Percentiles rank a stretch among this genome's conserved stretches.
Evolutionary conservation across 2,113 vertebrate genomes (phyloP).

Genomic region (Acanthochromis polyacanthus): DNA sequence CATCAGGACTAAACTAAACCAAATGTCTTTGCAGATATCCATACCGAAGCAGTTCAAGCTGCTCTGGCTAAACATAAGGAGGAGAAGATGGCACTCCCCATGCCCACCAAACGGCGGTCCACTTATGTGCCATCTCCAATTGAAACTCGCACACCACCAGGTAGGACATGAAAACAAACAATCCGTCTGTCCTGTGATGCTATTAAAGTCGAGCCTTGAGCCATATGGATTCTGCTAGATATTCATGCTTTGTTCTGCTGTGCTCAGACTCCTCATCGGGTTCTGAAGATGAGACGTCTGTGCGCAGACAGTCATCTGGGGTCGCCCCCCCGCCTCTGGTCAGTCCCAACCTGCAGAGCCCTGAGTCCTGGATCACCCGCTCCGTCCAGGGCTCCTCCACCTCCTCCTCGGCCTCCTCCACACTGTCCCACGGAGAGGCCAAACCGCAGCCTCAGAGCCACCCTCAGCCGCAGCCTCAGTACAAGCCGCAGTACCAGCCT

Average conservation of each 20-base stretch:
- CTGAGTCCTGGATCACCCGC: conserved; percentile 96
- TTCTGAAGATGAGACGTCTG: conserved; percentile 94
- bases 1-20: not conserved
- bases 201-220: not conserved
- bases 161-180: conserved; percentile 73
- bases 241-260: conserved; percentile 14
- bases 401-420: conserved; percentile 98
- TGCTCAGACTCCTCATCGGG: conserved; percentile 95
- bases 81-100: conserved; percentile 98
- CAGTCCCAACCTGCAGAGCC: conserved; percentile 92
- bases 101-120: conserved; percentile 96
- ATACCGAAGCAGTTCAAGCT: conserved; percentile 95
- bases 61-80: conserved; percentile 98
- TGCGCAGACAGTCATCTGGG: conserved; percentile 89
- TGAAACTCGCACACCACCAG: conserved; percentile 94
- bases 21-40: conserved; percentile 85
- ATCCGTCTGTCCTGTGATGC: not conserved
- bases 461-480: conserved; percentile 69
- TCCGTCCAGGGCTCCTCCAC: conserved; percentile 98
- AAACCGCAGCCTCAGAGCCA: conserved; percentile 84
- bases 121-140: conserved; percentile 95
- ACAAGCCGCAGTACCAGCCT: conserved; percentile 74
- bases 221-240: not conserved
- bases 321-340: conserved; percentile 80
- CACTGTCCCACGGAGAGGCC: conserved; percentile 95